phyloP scores from a whole-genome alignment of 2,797 vertebrate genomes.

The Lepilemur septentrionalis region DNA sequence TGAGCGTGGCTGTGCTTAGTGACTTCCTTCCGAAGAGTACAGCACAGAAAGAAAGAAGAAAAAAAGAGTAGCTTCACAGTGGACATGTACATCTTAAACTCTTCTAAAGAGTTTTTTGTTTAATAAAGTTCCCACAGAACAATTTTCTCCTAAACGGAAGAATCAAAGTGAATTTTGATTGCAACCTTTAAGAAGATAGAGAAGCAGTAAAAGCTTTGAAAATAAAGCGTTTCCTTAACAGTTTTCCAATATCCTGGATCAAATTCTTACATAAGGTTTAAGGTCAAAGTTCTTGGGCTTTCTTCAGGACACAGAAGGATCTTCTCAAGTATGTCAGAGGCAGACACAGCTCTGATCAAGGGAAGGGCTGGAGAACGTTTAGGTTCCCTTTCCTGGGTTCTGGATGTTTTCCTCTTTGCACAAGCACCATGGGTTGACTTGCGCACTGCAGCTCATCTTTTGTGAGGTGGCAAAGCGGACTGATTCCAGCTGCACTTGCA shows the following conservation, averaged over 20 bases:
- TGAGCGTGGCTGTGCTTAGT: not conserved
- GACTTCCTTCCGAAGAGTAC: not conserved
- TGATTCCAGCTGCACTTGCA: not conserved
- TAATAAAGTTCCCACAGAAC: not conserved
- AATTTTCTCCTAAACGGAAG: conserved; percentile 19
- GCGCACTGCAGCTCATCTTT: not conserved
- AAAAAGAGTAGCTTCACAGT: not conserved
- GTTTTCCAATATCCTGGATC: conserved; percentile 23
- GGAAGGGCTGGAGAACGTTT: not conserved
- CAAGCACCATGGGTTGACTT: not conserved
- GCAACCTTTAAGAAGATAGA: conserved; percentile 29
- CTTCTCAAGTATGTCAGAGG: not conserved
- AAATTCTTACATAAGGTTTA: conserved; percentile 15
- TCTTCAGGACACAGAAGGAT: not conserved
- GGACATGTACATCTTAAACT: not conserved
- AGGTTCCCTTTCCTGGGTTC: not conserved
- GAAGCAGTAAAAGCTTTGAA: conserved; percentile 41
- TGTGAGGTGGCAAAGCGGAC: not conserved
- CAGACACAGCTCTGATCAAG: not conserved
- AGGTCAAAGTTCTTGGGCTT: conserved; percentile 43
- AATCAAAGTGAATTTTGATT: conserved; percentile 48
- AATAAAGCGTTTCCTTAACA: conserved; percentile 44
- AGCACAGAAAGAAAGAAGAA: not conserved
- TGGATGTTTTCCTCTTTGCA: not conserved
- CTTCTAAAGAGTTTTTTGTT: not conserved